These are phyloP conservation scores for Alentia gelatinosa DNA, from an alignment of 2,888 invertebrate species.

Conservation along the genomic window DNA sequence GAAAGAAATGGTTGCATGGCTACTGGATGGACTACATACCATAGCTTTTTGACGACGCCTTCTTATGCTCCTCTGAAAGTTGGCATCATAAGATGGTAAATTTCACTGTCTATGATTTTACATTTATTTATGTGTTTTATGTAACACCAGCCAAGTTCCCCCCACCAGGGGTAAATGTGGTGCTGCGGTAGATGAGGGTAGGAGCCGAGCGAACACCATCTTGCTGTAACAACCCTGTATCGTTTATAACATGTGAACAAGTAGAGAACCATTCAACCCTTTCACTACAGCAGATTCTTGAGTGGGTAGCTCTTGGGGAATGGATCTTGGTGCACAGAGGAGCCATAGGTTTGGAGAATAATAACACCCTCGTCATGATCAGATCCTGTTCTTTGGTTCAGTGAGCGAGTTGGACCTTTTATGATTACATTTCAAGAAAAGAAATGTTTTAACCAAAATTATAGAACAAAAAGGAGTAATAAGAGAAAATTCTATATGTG, in stretches of 20 bases:
- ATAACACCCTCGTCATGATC: no score
- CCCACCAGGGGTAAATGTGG: not conserved
- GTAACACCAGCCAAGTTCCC: not conserved
- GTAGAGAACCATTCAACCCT: not conserved
- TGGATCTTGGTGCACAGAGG: no score
- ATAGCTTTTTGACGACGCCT: constrained; percentile 43
- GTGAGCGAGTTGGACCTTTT: not conserved
- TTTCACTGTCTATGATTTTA: not conserved
- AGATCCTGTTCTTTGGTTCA: no score
- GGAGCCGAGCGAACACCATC: not conserved
- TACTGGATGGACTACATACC: constrained; percentile 34
- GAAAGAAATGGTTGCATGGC: not conserved
- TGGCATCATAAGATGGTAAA: constrained; percentile 24
- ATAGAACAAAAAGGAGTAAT: no score
- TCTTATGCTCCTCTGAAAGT: constrained; percentile 50
- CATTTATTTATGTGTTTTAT: not conserved
- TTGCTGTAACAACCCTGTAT: not conserved
- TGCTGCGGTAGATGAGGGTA: not conserved
- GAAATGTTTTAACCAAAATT: not conserved
- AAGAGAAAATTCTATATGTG: not conserved
- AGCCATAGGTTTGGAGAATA: no score
- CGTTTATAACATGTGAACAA: not conserved
- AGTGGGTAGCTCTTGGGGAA: not conserved
- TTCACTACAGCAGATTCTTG: not conserved
- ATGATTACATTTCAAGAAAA: not conserved